Percentiles rank a stretch among this genome's conserved stretches.
Conservation (phyloP, 2,888 invertebrate species). For the Thumatha senex region DNA sequence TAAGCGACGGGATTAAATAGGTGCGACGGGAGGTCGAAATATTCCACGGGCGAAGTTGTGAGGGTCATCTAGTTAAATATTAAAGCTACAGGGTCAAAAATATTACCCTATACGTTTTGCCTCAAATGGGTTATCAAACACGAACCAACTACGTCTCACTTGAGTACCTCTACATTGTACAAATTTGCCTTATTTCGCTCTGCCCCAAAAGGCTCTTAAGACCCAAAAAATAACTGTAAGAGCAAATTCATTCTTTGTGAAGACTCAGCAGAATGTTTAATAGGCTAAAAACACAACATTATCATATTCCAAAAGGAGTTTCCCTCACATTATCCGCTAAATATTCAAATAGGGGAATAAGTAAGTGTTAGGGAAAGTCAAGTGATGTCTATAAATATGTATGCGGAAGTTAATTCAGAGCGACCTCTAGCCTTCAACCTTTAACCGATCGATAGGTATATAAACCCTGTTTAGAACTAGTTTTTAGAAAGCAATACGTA, state of each 20-base stretch:
- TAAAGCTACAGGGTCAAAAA: too few relatives aligned
- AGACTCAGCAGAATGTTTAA: conserved; percentile 1
- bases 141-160: too few relatives aligned
- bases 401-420: conserved; percentile 18
- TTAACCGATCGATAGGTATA: conserved; percentile 11
- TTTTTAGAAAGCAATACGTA: not conserved
- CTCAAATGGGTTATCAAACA: too few relatives aligned
- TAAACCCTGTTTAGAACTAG: not conserved
- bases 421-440: conserved; percentile 21
- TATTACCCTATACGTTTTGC: too few relatives aligned
- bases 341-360: conserved; percentile 27
- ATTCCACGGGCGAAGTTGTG: too few relatives aligned
- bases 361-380: conserved; percentile 21
- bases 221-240: not conserved
- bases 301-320: conserved; percentile 6
- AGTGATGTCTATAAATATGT: conserved; percentile 26
- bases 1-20: too few relatives aligned
- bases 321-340: conserved; percentile 14
- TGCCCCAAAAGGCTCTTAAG: too few relatives aligned
- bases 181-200: too few relatives aligned
- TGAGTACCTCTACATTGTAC: too few relatives aligned
- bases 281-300: conserved; percentile 2
- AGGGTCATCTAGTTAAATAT: too few relatives aligned
- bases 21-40: too few relatives aligned
- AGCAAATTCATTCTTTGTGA: not conserved